Evolutionary conservation across 2,797 vertebrate genomes (phyloP).

Genomic region (Myotis findleyi): DNA sequence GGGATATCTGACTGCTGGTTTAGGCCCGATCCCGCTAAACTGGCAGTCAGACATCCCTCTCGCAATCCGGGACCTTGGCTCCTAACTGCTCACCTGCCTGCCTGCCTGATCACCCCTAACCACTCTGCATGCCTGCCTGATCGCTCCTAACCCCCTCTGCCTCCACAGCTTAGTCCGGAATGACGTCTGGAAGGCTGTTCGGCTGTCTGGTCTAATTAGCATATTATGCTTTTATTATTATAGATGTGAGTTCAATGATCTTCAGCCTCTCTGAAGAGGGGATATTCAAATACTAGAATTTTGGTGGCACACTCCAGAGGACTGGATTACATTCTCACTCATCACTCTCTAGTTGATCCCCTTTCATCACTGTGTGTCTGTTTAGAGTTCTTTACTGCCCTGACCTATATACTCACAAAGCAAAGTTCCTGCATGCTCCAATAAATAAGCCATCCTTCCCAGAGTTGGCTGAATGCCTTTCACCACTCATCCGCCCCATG

Average conservation of each 20-base stretch:
- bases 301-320: neutral
- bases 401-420: constrained; percentile 64
- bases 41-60: no score
- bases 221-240: no score
- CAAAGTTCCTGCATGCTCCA: neutral
- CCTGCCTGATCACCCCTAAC: no score
- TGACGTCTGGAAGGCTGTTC: no score
- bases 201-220: no score
- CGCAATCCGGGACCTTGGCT: no score
- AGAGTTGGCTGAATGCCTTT: neutral
- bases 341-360: neutral
- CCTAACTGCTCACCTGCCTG: no score
- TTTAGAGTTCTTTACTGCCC: neutral
- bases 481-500: neutral
- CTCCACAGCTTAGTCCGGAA: no score
- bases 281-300: constrained; percentile 28
- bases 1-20: no score
- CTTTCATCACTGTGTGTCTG: neutral
- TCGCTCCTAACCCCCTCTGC: no score
- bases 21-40: no score
- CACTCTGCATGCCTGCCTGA: no score
- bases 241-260: neutral
- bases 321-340: neutral
- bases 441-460: neutral
- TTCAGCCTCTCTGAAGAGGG: neutral